A percentile compares a stretch with the other conserved stretches of the same genome.
phyloP scores from a whole-genome alignment of 2,888 invertebrate species.

The Leptarthrus brevirostris region DNA sequence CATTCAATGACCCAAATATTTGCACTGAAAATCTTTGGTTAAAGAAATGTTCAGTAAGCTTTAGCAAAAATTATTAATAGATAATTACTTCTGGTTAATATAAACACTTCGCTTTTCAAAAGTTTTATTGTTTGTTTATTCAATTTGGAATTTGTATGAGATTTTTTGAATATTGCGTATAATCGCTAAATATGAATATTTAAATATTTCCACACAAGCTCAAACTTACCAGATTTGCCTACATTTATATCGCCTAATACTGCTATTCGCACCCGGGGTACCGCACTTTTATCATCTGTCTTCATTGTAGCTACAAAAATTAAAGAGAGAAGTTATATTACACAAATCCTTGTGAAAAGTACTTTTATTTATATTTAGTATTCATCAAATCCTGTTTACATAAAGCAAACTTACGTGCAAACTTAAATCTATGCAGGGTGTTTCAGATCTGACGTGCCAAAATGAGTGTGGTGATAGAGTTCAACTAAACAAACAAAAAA shows the following conservation, averaged over 20 bases:
- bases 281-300: conserved; percentile 72
- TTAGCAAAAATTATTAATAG: conserved; percentile 13
- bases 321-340: conserved; percentile 9
- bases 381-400: too few relatives aligned
- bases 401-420: too few relatives aligned
- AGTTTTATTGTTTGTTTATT: conserved; percentile 20
- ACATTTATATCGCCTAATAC: conserved; percentile 82
- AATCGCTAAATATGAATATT: too few relatives aligned
- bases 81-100: conserved; percentile 7
- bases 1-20: conserved; percentile 28
- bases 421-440: too few relatives aligned
- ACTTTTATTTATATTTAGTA: too few relatives aligned
- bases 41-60: conserved; percentile 1
- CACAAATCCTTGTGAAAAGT: neutral
- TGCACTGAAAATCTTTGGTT: neutral
- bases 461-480: too few relatives aligned
- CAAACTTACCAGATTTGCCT: conserved; percentile 79
- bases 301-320: conserved; percentile 65
- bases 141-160: neutral
- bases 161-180: too few relatives aligned
- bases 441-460: too few relatives aligned
- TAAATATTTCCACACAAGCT: too few relatives aligned
- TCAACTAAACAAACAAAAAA: too few relatives aligned
- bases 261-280: conserved; percentile 78
- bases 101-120: neutral